These are phyloP conservation scores for Gobio gobio DNA, from an alignment of 2,113 vertebrate species.

Conservation along the genomic window DNA sequence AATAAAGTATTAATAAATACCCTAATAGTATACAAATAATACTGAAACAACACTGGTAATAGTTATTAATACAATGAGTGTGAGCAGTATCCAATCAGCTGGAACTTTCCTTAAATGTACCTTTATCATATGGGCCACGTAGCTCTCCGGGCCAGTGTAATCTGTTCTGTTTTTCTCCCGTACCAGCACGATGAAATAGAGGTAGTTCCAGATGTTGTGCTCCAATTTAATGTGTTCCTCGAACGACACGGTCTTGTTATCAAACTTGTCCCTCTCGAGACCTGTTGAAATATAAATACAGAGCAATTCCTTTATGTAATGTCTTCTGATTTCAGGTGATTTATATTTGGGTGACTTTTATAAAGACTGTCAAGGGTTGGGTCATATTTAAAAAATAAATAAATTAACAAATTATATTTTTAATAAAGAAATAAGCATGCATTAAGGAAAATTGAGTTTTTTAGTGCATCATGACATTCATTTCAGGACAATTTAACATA, in stretches of 20 bases:
- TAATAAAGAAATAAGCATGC: no score
- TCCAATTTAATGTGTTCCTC: slow-evolving; percentile 95
- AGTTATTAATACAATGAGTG: neutral
- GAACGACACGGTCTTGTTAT: slow-evolving; percentile 98
- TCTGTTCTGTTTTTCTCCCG: slow-evolving; percentile 95
- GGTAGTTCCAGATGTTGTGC: slow-evolving; percentile 99
- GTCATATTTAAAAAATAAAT: neutral
- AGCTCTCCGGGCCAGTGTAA: slow-evolving; percentile 97
- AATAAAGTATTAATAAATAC: neutral
- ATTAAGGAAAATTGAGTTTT: no score
- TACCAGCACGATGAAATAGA: slow-evolving; percentile 96
- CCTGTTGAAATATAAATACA: slow-evolving; percentile 73
- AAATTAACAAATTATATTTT: neutral
- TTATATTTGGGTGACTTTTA: neutral
- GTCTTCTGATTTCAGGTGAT: neutral
- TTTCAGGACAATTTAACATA: no score
- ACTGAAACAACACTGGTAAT: neutral
- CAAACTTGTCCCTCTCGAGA: slow-evolving; percentile 96
- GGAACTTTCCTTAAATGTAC: slow-evolving; percentile 62
- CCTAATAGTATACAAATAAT: neutral
- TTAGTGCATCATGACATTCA: no score
- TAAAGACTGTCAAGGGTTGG: neutral
- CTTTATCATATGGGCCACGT: slow-evolving; percentile 97
- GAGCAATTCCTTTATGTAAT: neutral
- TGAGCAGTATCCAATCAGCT: neutral